Conservation (phyloP, 1,140 invertebrate genomes). For the Zaprionus davidi region DNA sequence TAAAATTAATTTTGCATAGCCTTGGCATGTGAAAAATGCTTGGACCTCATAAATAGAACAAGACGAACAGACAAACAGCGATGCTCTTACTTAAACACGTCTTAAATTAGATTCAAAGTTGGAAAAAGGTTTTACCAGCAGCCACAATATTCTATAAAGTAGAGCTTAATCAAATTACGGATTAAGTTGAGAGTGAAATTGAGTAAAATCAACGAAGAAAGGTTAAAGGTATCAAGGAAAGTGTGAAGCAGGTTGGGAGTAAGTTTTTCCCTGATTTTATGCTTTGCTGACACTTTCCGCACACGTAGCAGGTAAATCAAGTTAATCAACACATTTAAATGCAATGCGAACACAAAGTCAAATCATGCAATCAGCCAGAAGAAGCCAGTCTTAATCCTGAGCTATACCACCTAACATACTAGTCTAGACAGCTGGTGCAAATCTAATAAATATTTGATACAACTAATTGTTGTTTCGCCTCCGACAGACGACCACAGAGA, state of each 20-base stretch:
- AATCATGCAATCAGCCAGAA: constrained; percentile 28
- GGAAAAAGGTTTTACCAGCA: background rate
- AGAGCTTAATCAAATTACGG: background rate
- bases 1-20: constrained; percentile 10
- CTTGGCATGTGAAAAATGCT: background rate
- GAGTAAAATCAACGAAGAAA: background rate
- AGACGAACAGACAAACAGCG: background rate
- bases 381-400: background rate
- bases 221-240: background rate
- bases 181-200: constrained; percentile 12
- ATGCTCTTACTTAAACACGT: too few relatives aligned
- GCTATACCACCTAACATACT: background rate
- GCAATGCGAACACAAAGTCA: constrained; percentile 21
- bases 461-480: constrained; percentile 47
- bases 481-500: background rate
- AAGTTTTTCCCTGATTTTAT: background rate
- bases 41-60: background rate
- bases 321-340: constrained; percentile 72
- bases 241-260: background rate
- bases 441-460: constrained; percentile 54
- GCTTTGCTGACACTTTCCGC: background rate
- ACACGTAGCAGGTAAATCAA: constrained; percentile 42
- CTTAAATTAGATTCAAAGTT: background rate
- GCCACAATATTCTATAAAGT: background rate
- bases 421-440: constrained; percentile 38